These are phyloP conservation scores for Thalassarche chlororhynchos DNA, from an alignment of 2,113 vertebrate species.

Conservation along the genomic window DNA sequence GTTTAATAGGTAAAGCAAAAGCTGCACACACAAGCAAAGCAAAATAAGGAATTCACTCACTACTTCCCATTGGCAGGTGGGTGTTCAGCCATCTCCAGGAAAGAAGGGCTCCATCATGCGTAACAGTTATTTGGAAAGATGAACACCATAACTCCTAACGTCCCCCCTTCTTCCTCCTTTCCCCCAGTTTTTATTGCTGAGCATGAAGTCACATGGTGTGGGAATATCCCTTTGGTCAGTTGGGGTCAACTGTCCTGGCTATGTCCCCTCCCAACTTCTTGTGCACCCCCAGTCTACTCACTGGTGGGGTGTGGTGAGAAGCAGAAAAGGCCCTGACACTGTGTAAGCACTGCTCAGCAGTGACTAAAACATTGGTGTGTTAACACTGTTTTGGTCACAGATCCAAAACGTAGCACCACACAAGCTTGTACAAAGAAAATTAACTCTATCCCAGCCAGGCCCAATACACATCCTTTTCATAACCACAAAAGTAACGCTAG, in stretches of 20 bases:
- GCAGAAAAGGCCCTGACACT: not conserved
- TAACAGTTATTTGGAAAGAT: not conserved
- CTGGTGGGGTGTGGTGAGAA: not conserved
- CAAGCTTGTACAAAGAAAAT: not conserved
- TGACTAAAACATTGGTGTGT: not conserved
- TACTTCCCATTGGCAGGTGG: not conserved
- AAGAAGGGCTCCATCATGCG: not conserved
- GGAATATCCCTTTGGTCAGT: not conserved
- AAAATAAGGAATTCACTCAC: not conserved
- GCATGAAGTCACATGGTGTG: not conserved
- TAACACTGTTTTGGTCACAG: not conserved
- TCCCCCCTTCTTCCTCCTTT: not conserved
- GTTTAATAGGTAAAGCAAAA: not conserved
- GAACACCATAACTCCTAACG: not conserved
- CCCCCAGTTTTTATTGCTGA: not conserved
- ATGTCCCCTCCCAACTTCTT: not conserved
- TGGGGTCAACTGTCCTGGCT: not conserved
- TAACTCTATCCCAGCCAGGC: not conserved
- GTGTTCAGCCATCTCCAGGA: not conserved
- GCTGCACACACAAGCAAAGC: not conserved
- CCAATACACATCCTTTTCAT: not conserved
- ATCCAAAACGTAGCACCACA: not conserved
- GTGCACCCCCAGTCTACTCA: rapidly evolving
- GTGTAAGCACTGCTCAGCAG: not conserved
- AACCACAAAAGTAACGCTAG: not conserved